Evolutionary conservation across 2,888 invertebrate genomes (phyloP).

Genomic region (Andrena fulva): DNA sequence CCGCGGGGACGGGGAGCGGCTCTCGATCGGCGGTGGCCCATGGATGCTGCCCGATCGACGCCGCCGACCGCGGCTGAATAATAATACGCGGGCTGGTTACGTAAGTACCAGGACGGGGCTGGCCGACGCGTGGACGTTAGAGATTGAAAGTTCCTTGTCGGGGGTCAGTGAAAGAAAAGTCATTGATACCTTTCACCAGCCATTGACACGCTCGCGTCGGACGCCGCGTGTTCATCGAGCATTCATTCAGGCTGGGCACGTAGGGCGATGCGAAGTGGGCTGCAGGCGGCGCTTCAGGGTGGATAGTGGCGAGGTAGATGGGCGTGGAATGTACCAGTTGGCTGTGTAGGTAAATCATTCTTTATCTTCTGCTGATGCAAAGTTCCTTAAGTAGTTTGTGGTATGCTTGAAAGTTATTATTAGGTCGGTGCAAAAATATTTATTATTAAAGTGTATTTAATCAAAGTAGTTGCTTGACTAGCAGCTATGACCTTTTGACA

Average conservation of each 20-base stretch:
- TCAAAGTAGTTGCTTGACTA: no score
- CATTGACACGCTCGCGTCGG: constrained; percentile 65
- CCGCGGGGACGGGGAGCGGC: no score
- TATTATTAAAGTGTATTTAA: no score
- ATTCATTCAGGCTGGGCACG: constrained; percentile 14
- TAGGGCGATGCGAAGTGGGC: constrained; percentile 7
- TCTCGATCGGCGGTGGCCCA: no score
- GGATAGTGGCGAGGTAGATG: neutral
- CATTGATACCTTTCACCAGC: constrained; percentile 73
- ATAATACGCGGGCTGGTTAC: constrained; percentile 46
- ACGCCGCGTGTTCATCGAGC: constrained; percentile 37
- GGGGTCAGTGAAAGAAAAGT: constrained; percentile 68
- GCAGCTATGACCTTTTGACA: no score
- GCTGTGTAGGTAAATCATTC: neutral
- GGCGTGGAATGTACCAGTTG: neutral
- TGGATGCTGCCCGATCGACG: no score
- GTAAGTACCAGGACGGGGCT: constrained; percentile 40
- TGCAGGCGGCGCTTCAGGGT: neutral
- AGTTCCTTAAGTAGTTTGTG: no score
- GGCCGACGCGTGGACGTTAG: constrained; percentile 48
- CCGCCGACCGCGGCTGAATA: constrained; percentile 4
- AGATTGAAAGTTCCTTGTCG: constrained; percentile 70
- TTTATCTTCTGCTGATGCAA: no score
- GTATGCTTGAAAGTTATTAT: no score
- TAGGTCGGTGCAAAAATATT: no score